Base-by-base conservation (phyloP, 2,797 vertebrate species). In the Poecilia velifera region DNA sequence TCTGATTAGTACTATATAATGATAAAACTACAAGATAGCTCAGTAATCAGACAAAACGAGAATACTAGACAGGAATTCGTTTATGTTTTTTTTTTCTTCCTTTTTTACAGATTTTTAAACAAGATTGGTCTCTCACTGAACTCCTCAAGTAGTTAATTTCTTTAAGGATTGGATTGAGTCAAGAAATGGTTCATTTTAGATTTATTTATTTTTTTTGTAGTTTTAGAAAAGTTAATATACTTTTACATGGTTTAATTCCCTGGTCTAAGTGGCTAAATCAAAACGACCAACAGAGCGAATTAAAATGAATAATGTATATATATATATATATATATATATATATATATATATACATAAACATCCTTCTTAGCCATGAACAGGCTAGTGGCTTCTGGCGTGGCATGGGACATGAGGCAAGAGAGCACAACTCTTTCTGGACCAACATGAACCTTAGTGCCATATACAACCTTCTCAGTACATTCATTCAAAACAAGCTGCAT, bases 401-500 rank as follows among this genome's bases (percentile, higher is more conserved):
- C 43, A 4, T 25, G 39, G 9, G 39, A 66, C 18, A 66, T 66
- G 36, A 66, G 34, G 62, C 22, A 41, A 68, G 36, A 68, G 64
- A 68, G 20, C 10, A 13, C 64, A 41, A 13, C 36, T 70, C 39
- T 46, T 46, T 28, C 6, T 71, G 68, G 41, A 46, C 39, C 16
- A 3, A 25, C 22, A 70, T 45, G 5, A 76, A 70, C 28, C 64
- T 59, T 45, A 13, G 4, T 13, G 25, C 16, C 45, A 46, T 51
- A 73, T 70, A 18, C 59, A 73, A 72, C 13, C 6, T 39, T 31
- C 68, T 76, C 41, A 34, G 20, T 46, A 55, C 77, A 72, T 84
- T 72, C 78, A 49, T 80, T 79, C 22, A 73, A 82, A 87, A 86
- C 49, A 76, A 51, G 64, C 31, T 81, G 53, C 76, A 82, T 82